Conservation (phyloP, 2,113 vertebrate genomes). For the Anoplopoma fimbria region DNA sequence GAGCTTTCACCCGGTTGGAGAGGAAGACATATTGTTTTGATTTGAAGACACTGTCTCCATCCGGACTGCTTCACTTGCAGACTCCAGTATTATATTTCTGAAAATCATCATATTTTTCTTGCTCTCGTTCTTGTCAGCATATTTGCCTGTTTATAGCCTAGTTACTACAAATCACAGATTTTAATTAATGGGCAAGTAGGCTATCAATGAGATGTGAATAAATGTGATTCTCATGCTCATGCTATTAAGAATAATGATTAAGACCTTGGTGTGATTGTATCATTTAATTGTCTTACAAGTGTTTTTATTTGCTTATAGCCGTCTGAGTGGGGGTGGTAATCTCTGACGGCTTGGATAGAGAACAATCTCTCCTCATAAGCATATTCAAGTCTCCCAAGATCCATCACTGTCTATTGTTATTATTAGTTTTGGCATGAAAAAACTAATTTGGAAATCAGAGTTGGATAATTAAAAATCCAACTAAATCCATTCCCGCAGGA, state of each 20-base stretch:
- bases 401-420: constrained; percentile 76
- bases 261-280: constrained; percentile 50
- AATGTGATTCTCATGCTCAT: neutral
- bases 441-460: constrained; percentile 76
- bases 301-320: constrained; percentile 55
- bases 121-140: neutral
- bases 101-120: constrained; percentile 19
- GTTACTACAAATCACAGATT: constrained; percentile 2
- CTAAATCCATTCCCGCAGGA: constrained; percentile 67
- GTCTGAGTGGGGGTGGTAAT: constrained; percentile 52
- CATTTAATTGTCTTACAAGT: constrained; percentile 69
- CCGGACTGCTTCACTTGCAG: constrained; percentile 20
- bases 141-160: neutral
- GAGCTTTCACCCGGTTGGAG: constrained; percentile 45
- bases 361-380: constrained; percentile 64
- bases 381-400: constrained; percentile 73
- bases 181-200: neutral
- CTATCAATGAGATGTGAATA: neutral
- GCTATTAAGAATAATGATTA: constrained; percentile 15
- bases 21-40: constrained; percentile 43
- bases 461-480: constrained; percentile 80
- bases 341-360: constrained; percentile 56
- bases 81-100: constrained; percentile 10
- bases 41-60: constrained; percentile 23
- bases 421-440: constrained; percentile 78